Evolutionary conservation across 2,888 invertebrate genomes (phyloP), one percentile per base, ranked within the genome.

Genomic region (Tiliacea citrago): DNA sequence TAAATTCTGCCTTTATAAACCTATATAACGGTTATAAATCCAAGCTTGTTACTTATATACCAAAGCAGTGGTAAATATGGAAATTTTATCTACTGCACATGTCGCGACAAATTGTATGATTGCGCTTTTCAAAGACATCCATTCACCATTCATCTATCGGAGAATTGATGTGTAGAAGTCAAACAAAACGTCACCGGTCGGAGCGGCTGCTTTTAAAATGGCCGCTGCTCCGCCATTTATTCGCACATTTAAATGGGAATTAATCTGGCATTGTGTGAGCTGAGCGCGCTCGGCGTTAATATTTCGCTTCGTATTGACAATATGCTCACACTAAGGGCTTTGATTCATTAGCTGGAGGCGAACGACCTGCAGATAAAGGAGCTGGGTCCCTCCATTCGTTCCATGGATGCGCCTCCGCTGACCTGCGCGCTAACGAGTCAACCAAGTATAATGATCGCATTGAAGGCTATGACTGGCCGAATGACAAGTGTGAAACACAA

Each of bases 291-390:
- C 90, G 91, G 90, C 91, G 90, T 94, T 94, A 93, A 95, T 95
- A 94, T 94, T 95, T 93, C 91, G 92, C 94, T 93, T 90, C 90
- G 92, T 94, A 95, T 95, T 95, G 95, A 93, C 94, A 95, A 95
- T 94, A 92, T 92, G 91, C 90, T 93, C 93, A 87, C 91, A 92
- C 92, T 91, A 88, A 94, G 92, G 91, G 91, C 91, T 93, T 93
- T 93, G 95, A 96, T 95, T 96, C 95, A 96, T 96, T 96, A 96
- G 93, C 93, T 82, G 89, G 89, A 92, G 95, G 95, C 92, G 92
- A 96, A 96, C 92, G 96, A 94, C 95, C 96, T 88, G 75, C 81
- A 91, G 86, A 95, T 95, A 96, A 96, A 95, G 92, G 93, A 93
- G 90, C 91, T 93, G 93, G 93, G 93, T 93, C 94, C 93, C 90